Evolutionary conservation across 2,888 invertebrate species (phyloP).

Genomic region (Ernsta delagoae): DNA sequence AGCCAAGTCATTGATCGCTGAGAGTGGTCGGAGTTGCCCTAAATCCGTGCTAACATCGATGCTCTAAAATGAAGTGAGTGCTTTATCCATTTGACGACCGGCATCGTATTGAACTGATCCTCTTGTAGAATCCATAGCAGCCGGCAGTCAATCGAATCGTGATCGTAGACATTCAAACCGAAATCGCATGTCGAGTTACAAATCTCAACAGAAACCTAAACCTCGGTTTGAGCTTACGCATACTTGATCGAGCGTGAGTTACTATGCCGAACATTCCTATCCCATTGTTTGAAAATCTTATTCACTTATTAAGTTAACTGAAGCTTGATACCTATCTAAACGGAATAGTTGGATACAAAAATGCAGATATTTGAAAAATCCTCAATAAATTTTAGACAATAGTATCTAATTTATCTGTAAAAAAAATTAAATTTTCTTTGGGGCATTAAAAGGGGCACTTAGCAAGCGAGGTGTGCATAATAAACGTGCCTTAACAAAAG

Average conservation of each 20-base stretch:
- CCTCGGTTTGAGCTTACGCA: slow-evolving; percentile 2
- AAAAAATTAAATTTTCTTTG: too few species aligned
- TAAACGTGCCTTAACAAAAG: too few species aligned
- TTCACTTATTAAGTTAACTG: too few species aligned
- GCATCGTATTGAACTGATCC: slow-evolving; percentile 29
- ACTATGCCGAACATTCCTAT: background rate
- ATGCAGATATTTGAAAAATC: too few species aligned
- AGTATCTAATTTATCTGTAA: too few species aligned
- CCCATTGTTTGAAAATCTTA: background rate
- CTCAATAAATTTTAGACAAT: too few species aligned
- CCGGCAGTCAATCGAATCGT: slow-evolving; percentile 71
- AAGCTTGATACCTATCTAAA: background rate
- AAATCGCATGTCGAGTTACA: slow-evolving; percentile 65
- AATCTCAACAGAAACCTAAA: background rate
- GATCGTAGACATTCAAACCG: slow-evolving; percentile 62
- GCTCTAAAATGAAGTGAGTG: slow-evolving; percentile 31
- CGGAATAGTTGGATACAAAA: too few species aligned
- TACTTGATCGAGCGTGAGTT: background rate
- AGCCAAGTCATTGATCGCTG: slow-evolving; percentile 4
- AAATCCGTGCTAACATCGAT: slow-evolving; percentile 20
- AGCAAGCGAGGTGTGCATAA: too few species aligned
- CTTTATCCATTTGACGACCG: slow-evolving; percentile 23
- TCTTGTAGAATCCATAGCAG: slow-evolving; percentile 55
- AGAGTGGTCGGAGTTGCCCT: slow-evolving; percentile 18
- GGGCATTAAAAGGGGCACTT: too few species aligned